Evolutionary conservation across 2,797 vertebrate genomes (phyloP).

Genomic region (Diceros bicornis): DNA sequence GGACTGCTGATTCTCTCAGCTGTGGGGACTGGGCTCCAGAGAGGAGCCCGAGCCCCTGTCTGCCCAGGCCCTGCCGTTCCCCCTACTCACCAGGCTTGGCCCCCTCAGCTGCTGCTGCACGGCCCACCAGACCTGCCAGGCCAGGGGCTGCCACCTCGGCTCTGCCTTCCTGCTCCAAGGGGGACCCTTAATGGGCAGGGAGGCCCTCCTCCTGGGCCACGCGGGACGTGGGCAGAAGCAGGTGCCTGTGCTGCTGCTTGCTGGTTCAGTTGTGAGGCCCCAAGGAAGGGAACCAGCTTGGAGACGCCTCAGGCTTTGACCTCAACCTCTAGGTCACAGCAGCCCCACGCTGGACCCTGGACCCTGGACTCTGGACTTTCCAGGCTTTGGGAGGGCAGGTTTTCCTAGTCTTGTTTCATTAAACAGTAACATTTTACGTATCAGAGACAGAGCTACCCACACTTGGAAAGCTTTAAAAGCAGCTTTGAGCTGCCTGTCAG

Average conservation of each 20-base stretch:
- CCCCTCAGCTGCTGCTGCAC: neutral
- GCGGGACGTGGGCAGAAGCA: neutral
- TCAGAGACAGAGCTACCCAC: neutral
- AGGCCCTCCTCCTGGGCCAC: neutral
- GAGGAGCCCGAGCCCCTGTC: neutral
- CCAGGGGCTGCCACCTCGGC: neutral
- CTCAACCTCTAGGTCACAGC: rapidly evolving
- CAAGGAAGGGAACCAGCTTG: neutral
- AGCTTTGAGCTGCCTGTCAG: neutral
- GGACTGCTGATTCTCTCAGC: too few relatives aligned
- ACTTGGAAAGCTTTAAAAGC: neutral
- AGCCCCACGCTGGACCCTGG: rapidly evolving
- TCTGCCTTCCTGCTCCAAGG: neutral
- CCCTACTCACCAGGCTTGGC: neutral
- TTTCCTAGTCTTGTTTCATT: neutral
- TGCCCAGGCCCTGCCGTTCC: neutral
- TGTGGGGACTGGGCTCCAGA: too few relatives aligned
- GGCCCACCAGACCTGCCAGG: neutral
- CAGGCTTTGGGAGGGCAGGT: neutral
- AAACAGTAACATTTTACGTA: neutral
- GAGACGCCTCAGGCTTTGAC: neutral
- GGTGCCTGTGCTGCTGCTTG: neutral
- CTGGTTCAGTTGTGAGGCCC: rapidly evolving
- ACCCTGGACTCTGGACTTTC: neutral
- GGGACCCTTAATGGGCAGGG: neutral